Base-by-base conservation (phyloP, 2,797 vertebrate genomes). In the Melanotaenia trifasciata region DNA sequence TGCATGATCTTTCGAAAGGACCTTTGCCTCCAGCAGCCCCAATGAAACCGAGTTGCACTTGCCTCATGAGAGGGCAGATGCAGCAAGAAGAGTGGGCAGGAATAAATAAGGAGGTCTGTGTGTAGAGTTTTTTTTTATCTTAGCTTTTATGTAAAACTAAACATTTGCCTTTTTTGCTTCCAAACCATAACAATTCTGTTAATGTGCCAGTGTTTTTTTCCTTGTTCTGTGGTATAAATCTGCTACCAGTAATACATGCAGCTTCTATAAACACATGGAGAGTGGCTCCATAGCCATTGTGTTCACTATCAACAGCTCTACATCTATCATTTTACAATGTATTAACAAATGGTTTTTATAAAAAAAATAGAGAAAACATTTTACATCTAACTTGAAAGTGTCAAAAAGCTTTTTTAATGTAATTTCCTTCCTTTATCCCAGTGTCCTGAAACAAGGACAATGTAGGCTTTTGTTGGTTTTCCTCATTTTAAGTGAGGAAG, bases 401-500 rank as follows among this genome's bases (percentile, higher is more conserved):
- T 74, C 68, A 30, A 40, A 76, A 72, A 65, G 12, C 64, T 51
- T 40, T 58, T 70, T 24, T 16, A 28, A 59, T 64, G 33, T 66
- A 69, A 77, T 71, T 79, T 59, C 30, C 47, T 63, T 36, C 56
- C 62, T 38, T 76, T n/a, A 64, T 78, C 43, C 12, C 35, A 14
- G 54, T 50, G 60, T 47, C 9, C 12, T 54, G 36, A 66, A 70
- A 35, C 43, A 33, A 78, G 16, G 67, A 30, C 30, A n/a, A 9
- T 74, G 13, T 30, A 33, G 16, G 30, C 20, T 33, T 76, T 63
- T 72, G 20, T 20, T n/a, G 20, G 22, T 1, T 26, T 62, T 74
- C 58, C 35, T 74, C 40, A 70, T 64, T 74, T 30, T 51, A 71
- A 81, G 50, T 68, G 58, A 53, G n/a, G 11, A 64, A 79, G 67